These are phyloP conservation scores for Pollenia labialis DNA, from an alignment of 2,888 invertebrate species.

Conservation along the genomic window DNA sequence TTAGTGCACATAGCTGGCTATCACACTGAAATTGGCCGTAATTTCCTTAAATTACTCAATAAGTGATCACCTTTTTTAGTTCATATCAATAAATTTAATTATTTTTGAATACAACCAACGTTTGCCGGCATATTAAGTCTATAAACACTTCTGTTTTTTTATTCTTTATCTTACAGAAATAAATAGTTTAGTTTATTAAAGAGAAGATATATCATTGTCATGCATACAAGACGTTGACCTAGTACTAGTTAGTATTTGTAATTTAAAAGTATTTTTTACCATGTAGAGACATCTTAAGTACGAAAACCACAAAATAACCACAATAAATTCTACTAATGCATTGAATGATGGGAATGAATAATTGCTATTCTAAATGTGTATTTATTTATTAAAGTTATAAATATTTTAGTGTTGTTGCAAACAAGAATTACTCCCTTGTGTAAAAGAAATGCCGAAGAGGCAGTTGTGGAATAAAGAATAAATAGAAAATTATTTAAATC, in stretches of 20 bases:
- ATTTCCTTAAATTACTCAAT: too few species aligned
- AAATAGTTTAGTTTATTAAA: neutral
- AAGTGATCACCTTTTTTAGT: too few species aligned
- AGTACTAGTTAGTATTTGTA: neutral
- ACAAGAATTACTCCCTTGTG: neutral
- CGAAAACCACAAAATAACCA: neutral
- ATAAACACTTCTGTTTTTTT: too few species aligned
- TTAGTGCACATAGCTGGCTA: too few species aligned
- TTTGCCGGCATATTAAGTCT: neutral
- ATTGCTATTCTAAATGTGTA: neutral
- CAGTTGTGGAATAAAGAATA: too few species aligned
- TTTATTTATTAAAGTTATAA: neutral
- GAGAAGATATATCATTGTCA: slow-evolving; percentile 18
- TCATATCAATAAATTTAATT: neutral
- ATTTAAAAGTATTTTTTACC: neutral
- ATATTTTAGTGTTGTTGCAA: neutral
- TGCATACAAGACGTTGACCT: neutral
- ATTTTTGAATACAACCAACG: neutral
- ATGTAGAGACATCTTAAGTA: neutral
- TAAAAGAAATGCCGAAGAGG: too few species aligned
- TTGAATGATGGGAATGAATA: neutral
- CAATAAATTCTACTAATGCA: neutral
- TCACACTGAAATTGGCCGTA: too few species aligned
- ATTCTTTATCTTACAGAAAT: neutral
- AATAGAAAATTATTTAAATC: too few species aligned